phyloP scores from a whole-genome alignment of 1,140 invertebrate species.

The Drosophila fuyamai region DNA sequence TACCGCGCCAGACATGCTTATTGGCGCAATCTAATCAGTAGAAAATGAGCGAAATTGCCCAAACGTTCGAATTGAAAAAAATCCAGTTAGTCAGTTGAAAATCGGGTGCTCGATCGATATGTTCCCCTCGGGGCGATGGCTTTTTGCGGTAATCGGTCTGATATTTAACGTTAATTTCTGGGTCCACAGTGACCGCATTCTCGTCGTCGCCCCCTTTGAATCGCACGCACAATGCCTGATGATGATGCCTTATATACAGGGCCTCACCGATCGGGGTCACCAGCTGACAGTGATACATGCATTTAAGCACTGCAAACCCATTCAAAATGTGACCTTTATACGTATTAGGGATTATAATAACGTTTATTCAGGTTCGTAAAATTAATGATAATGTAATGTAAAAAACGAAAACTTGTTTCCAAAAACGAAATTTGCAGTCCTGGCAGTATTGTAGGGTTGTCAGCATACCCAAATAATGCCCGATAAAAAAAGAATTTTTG shows the following conservation, averaged over 20 bases:
- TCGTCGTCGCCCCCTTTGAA: constrained; percentile 46
- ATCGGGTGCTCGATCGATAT: background rate
- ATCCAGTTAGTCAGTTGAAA: background rate
- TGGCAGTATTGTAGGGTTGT: too few relatives aligned
- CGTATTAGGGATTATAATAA: constrained; percentile 20
- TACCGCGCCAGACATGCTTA: background rate
- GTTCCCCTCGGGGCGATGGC: constrained; percentile 11
- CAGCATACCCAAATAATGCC: too few relatives aligned
- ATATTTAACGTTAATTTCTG: background rate
- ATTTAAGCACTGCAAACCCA: constrained; percentile 15
- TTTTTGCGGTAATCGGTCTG: background rate
- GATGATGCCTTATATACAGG: constrained; percentile 44
- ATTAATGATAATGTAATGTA: background rate
- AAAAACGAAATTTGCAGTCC: too few relatives aligned
- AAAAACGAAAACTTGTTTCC: background rate
- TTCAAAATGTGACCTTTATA: constrained; percentile 29
- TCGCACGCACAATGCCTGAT: constrained; percentile 47
- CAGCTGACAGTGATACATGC: constrained; percentile 59
- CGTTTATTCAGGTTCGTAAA: constrained; percentile 17
- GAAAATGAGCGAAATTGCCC: background rate
- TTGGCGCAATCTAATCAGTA: constrained; percentile 23
- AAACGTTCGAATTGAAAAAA: background rate
- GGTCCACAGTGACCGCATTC: constrained; percentile 11
- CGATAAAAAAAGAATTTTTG: too few relatives aligned
- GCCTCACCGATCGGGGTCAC: constrained; percentile 50